phyloP scores from a whole-genome alignment of 2,113 vertebrate genomes.

The Odontesthes bonariensis region DNA sequence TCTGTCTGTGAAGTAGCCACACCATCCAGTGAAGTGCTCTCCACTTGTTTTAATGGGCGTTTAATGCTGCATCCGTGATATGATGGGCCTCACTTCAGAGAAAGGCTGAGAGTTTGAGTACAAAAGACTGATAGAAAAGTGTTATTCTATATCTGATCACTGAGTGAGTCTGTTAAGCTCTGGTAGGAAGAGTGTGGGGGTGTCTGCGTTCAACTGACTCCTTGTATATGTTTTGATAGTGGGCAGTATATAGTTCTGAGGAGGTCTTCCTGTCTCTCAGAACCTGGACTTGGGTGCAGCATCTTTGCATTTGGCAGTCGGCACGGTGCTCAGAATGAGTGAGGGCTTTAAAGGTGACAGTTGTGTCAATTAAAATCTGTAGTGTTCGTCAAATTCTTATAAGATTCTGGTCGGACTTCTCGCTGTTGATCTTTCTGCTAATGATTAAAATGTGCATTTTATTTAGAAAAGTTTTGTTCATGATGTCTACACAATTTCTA shows the following conservation, averaged over 20 bases:
- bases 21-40: conserved; percentile 70
- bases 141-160: conserved; percentile 43
- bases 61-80: conserved; percentile 60
- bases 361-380: neutral
- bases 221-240: conserved; percentile 51
- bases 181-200: conserved; percentile 9
- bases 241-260: conserved; percentile 13
- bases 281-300: conserved; percentile 1
- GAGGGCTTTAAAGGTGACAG: neutral
- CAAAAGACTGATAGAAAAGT: conserved; percentile 25
- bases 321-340: neutral
- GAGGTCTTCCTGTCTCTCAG: neutral
- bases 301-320: neutral
- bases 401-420: neutral
- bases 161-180: conserved; percentile 32
- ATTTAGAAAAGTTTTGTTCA: too few relatives aligned
- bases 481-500: neutral
- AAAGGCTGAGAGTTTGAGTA: conserved; percentile 47
- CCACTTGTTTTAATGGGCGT: conserved; percentile 71
- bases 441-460: too few relatives aligned
- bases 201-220: conserved; percentile 19
- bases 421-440: neutral
- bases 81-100: conserved; percentile 71
- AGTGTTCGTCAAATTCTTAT: neutral
- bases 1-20: conserved; percentile 67